Base-by-base conservation (phyloP, 2,113 vertebrate species). In the Neotragus pygmaeus region DNA sequence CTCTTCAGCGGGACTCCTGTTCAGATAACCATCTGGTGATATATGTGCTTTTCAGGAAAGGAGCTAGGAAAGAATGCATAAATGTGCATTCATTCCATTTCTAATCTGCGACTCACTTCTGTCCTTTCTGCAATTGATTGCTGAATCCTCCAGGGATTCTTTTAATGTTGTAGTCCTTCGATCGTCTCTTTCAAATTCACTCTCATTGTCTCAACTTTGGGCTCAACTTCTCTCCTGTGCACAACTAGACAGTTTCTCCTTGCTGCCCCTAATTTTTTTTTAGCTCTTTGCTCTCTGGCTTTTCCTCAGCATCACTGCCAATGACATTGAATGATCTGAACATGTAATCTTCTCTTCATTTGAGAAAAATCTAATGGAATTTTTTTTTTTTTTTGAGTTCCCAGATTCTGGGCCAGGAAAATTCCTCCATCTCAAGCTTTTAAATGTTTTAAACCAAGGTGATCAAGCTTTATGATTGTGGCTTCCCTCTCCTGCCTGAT, bases 1-100 rank as follows among this genome's bases (percentile, higher is more conserved):
- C 77, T 92, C 80, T 95, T 88, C 36, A 0, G 60, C 7, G 8
- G 1, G 86, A 45, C 80, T 95, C 51, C 78, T 12, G 7, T 13
- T 16, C 55, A 77, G 70, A 88, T 88, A 90, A 90, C 43, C 39
- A 87, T 89, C 33, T 17, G 60, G 21, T 95, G 88, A 96, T 95
- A 14, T 13, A 81, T 62, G 57, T 81, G 94, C 87, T 88, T 97
- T 83, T 39, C 33, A 87, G 90, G 92, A 91, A 96, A 91, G 60
- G 36, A 88, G 83, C 28, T 15, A 49, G 60, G 39, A 85, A 83
- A 91, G 39, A 94, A 92, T 2, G 55, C 57, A 91, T 57, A 87
- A 82, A 39, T 39, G 78, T 83, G 91, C 80, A 93, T 86, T 91
- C 88, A 88, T 96, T 89, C 51, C 81, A 83, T 90, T 96, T 90